These are phyloP conservation scores for Pangasianodon hypophthalmus DNA, from an alignment of 2,113 vertebrate genomes.

Conservation along the genomic window DNA sequence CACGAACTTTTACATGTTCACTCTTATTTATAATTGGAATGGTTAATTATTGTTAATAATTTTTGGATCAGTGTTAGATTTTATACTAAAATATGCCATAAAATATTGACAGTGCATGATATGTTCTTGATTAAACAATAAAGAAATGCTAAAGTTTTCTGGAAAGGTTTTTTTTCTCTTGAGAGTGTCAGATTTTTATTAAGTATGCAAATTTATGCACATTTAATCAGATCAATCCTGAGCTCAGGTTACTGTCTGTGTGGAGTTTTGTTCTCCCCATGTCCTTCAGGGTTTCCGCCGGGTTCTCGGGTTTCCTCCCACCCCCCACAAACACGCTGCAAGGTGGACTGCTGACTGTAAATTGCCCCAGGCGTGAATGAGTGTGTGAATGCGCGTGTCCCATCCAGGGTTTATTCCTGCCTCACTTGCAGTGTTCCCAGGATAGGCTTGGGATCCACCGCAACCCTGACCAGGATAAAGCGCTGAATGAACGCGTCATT, in stretches of 20 bases:
- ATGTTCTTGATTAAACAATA: not conserved
- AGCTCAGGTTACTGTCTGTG: too few relatives aligned
- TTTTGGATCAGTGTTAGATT: not conserved
- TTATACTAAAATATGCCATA: not conserved
- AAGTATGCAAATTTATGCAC: too few relatives aligned
- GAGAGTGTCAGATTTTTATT: too few relatives aligned
- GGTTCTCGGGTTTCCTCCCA: too few relatives aligned
- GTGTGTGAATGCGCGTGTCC: not conserved
- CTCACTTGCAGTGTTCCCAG: not conserved
- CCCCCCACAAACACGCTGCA: not conserved
- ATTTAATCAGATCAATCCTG: not conserved
- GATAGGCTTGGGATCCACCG: not conserved
- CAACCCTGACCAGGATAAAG: not conserved
- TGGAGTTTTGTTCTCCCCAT: too few relatives aligned
- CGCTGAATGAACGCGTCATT: not conserved
- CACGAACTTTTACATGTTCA: not conserved
- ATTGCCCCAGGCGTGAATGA: not conserved
- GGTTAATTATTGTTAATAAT: not conserved
- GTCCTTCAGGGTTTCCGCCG: too few relatives aligned
- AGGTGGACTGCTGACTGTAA: not conserved
- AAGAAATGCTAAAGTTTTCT: not conserved
- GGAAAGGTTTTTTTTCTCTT: not conserved
- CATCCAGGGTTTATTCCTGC: not conserved
- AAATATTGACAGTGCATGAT: not conserved
- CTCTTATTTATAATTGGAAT: not conserved